phyloP scores from a whole-genome alignment of 1,140 invertebrate species.

The Schlechtendalia chinensis region DNA sequence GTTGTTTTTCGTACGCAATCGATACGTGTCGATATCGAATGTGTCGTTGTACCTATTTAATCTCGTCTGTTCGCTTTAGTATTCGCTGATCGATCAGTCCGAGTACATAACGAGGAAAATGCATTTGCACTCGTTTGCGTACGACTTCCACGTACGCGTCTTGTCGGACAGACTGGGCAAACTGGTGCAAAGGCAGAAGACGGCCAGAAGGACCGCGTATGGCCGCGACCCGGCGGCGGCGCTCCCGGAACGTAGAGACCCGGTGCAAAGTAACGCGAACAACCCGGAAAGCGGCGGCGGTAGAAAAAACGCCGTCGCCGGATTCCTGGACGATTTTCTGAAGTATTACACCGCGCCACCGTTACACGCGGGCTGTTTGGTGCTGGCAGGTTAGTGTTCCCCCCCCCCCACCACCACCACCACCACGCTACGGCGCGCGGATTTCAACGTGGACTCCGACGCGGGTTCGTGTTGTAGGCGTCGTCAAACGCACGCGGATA shows the following conservation, averaged over 20 bases:
- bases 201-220: neutral
- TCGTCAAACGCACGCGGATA: slow-evolving; percentile 10
- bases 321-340: slow-evolving; percentile 79
- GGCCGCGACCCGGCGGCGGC: neutral
- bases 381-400: slow-evolving; percentile 67
- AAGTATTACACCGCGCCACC: slow-evolving; percentile 83
- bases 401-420: no score
- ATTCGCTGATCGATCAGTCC: slow-evolving; percentile 75
- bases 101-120: slow-evolving; percentile 72
- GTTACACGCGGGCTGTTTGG: slow-evolving; percentile 76
- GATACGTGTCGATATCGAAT: no score
- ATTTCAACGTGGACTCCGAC: no score
- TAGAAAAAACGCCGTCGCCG: slow-evolving; percentile 71
- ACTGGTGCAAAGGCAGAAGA: slow-evolving; percentile 7
- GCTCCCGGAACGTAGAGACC: neutral
- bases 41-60: no score
- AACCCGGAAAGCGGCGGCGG: slow-evolving; percentile 60
- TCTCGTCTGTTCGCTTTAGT: slow-evolving; percentile 56
- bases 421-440: no score
- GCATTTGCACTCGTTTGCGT: slow-evolving; percentile 85
- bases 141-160: slow-evolving; percentile 77
- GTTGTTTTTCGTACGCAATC: no score
- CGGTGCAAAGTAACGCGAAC: slow-evolving; percentile 63
- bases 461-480: no score
- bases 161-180: slow-evolving; percentile 12